Evolutionary conservation across 2,888 invertebrate genomes (phyloP).

Genomic region (Leptinotarsa haldemani): DNA sequence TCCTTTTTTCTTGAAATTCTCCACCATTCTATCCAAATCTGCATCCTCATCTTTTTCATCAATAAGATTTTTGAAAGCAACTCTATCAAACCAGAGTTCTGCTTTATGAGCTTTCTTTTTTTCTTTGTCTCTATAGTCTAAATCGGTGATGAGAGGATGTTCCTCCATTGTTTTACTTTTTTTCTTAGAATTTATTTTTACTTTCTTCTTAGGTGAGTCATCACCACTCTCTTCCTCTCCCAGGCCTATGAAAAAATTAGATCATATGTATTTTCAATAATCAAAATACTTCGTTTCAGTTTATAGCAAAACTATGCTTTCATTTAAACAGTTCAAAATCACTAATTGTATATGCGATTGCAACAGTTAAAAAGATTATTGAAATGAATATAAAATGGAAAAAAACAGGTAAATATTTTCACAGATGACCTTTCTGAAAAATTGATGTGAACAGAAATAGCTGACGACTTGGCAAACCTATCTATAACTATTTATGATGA

Average conservation of each 20-base stretch:
- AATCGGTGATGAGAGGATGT: slow-evolving; percentile 83
- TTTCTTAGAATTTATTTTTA: slow-evolving; percentile 45
- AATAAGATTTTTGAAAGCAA: slow-evolving; percentile 82
- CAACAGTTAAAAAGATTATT: too few species aligned
- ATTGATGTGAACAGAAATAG: too few species aligned
- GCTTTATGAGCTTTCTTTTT: slow-evolving; percentile 82
- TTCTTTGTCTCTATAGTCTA: slow-evolving; percentile 81
- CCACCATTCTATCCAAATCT: slow-evolving; percentile 84
- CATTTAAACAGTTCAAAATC: too few species aligned
- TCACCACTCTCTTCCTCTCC: slow-evolving; percentile 70
- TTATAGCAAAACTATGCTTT: too few species aligned
- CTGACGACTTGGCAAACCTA: too few species aligned
- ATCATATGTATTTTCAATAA: background rate
- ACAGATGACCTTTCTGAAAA: too few species aligned
- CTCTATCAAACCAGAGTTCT: slow-evolving; percentile 89
- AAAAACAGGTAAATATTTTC: too few species aligned
- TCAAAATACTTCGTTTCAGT: background rate
- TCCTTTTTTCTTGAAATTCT: slow-evolving; percentile 79
- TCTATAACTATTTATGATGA: too few species aligned
- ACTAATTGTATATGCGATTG: too few species aligned
- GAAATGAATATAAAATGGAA: too few species aligned
- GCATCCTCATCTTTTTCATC: slow-evolving; percentile 88
- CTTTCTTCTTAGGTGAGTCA: slow-evolving; percentile 61
- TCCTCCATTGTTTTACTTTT: slow-evolving; percentile 53
- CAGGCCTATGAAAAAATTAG: slow-evolving; percentile 67